Conservation (phyloP, 2,888 invertebrate species). For the Rhaphigaster nebulosa region DNA sequence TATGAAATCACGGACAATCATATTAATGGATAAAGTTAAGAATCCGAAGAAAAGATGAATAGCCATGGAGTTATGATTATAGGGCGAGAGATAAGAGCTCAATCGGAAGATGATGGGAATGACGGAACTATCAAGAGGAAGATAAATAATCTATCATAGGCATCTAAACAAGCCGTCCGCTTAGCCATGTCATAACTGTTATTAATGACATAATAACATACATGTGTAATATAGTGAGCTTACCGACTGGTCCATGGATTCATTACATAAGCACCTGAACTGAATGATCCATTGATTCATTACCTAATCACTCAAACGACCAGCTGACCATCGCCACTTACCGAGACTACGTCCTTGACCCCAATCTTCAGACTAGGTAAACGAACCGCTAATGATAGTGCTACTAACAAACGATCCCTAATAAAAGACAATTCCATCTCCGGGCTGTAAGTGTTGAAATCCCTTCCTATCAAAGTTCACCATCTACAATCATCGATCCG, state of each 20-base stretch:
- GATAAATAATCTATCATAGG: neutral
- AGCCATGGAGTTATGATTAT: neutral
- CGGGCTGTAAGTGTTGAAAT: neutral
- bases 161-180: neutral
- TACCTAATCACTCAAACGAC: neutral
- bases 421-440: neutral
- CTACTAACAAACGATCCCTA: neutral
- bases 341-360: neutral
- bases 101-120: neutral
- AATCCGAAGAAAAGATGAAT: neutral
- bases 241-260: neutral
- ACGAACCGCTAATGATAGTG: constrained; percentile 34
- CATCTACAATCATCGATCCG: neutral
- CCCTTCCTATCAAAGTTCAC: neutral
- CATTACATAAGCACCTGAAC: neutral
- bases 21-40: neutral
- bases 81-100: neutral
- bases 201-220: neutral
- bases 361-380: neutral
- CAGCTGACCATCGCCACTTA: neutral
- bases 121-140: neutral
- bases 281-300: neutral
- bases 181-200: neutral
- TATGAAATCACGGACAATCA: neutral
- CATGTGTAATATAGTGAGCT: neutral